Base-by-base conservation (phyloP, 2,797 vertebrate genomes). In the Epinephelus coioides region DNA sequence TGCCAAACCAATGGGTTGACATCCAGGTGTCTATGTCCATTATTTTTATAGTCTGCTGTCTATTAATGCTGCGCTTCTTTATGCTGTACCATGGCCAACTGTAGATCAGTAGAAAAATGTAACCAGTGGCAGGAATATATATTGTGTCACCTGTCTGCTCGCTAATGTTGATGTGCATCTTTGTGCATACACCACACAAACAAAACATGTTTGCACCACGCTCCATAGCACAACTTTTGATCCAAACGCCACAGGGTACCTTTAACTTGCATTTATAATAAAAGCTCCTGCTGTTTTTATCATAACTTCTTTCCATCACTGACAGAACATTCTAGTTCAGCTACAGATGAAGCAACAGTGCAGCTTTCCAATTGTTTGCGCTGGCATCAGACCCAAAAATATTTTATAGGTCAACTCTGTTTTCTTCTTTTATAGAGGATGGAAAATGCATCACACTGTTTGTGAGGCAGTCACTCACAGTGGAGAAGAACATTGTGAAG, bases 401-500 rank as follows among this genome's bases (percentile, higher is more conserved):
- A 51, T 61, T 68, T 56, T 55, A 30, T 27, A 61, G 71, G 64
- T 71, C 65, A 67, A 63, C 59, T 66, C 25, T 13, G 8, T 21
- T 47, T 60, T 19, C 11, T 47, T 14, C 10, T 53, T 57, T 40
- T 27, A 30, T 5, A 69, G 53, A 57, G 43, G 13, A 43, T n/a
- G 40, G 23, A 68, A 50, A 44, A 56, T 25, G 49, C 54, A 47
- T 7, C 17, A 13, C 2, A 57, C 30, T 68, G 55, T 30, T 66
- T 6, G 10, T 9, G 19, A 15, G 50, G 21, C 59, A 60, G 57
- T 47, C 43, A 76, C 97, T 95, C 88, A 99, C 98, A 1, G 98
- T 99, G 77, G 98, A 99, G 93, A 99, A 99, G 95, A 99, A 99
- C 98, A 99, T 99, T 86, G 98, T 99, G 94, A 99, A 99, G 86